Conservation (phyloP, 2,888 invertebrate species). For the Alloscopus bannaensis region DNA sequence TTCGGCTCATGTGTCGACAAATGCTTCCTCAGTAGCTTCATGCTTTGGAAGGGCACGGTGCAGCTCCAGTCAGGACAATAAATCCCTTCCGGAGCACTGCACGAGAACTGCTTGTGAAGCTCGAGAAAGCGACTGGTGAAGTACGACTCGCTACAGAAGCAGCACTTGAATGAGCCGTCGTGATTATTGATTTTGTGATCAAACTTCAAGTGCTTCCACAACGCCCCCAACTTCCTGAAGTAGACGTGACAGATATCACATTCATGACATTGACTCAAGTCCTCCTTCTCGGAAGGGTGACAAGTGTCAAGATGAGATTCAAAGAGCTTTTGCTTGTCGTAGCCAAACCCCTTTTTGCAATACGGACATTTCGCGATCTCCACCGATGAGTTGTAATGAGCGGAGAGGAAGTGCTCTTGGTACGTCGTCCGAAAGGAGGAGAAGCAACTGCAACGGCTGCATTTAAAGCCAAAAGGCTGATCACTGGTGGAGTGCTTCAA, state of each 20-base stretch:
- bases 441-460: slow-evolving; percentile 21
- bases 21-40: background rate
- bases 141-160: slow-evolving; percentile 12
- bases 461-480: slow-evolving; percentile 22
- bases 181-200: slow-evolving; percentile 23
- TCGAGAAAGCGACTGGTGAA: background rate
- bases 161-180: slow-evolving; percentile 12
- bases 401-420: slow-evolving; percentile 29
- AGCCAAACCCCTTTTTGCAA: slow-evolving; percentile 33
- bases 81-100: background rate
- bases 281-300: background rate
- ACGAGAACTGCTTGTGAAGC: slow-evolving; percentile 12
- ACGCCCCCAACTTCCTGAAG: slow-evolving; percentile 10
- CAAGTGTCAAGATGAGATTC: slow-evolving; percentile 3
- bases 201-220: slow-evolving; percentile 36
- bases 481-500: slow-evolving; percentile 12
- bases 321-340: background rate
- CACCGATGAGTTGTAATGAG: slow-evolving; percentile 10
- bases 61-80: slow-evolving; percentile 8
- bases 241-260: slow-evolving; percentile 23
- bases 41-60: background rate
- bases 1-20: background rate
- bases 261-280: background rate
- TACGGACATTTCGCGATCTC: slow-evolving; percentile 24
- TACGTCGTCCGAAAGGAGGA: background rate